Conservation (phyloP, 2,888 invertebrate genomes). For the Agonopterix heracliana region DNA sequence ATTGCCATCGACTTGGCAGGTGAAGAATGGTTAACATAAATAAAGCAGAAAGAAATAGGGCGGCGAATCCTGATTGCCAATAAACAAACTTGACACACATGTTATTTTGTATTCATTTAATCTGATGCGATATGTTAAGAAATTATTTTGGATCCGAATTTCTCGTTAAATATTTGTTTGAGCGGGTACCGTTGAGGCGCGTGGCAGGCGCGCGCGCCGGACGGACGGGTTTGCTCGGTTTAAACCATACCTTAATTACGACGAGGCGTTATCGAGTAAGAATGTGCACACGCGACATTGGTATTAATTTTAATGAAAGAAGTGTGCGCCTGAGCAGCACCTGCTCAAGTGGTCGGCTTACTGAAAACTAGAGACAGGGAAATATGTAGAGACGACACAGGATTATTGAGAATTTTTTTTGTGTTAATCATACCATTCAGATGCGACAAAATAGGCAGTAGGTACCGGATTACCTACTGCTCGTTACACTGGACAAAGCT, state of each 20-base stretch:
- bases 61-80: slow-evolving; percentile 56
- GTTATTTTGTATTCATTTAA: slow-evolving; percentile 51
- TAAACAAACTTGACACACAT: slow-evolving; percentile 50
- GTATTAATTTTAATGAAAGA: slow-evolving; percentile 77
- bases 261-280: slow-evolving; percentile 74
- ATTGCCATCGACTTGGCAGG: slow-evolving; percentile 22
- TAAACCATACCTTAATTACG: slow-evolving; percentile 71
- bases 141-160: slow-evolving; percentile 33
- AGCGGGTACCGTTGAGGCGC: slow-evolving; percentile 47
- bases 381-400: slow-evolving; percentile 19
- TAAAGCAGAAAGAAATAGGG: slow-evolving; percentile 21
- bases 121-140: slow-evolving; percentile 55
- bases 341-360: slow-evolving; percentile 60
- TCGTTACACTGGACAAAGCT: no score
- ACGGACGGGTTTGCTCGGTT: slow-evolving; percentile 42
- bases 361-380: slow-evolving; percentile 50
- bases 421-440: neutral
- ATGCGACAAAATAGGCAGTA: no score
- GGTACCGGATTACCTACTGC: no score
- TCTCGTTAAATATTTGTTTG: slow-evolving; percentile 45
- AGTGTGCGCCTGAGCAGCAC: slow-evolving; percentile 67
- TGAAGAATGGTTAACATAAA: slow-evolving; percentile 48
- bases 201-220: slow-evolving; percentile 45
- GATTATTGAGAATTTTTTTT: slow-evolving; percentile 2
- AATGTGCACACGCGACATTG: slow-evolving; percentile 76